phyloP scores from a whole-genome alignment of 2,888 invertebrate genomes.

The Lysandra coridon region DNA sequence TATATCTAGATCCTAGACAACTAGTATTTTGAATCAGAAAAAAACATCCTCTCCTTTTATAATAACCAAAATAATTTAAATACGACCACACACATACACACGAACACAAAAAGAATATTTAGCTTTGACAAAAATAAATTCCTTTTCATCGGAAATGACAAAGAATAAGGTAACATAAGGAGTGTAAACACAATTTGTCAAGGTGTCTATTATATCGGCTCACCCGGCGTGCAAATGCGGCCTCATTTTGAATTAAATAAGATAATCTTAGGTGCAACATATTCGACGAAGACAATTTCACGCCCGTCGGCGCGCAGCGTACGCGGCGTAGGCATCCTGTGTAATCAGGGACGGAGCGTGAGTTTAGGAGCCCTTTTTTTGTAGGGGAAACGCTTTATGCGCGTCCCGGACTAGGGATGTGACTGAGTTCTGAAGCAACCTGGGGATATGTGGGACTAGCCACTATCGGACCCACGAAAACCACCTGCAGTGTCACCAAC shows the following conservation, averaged over 20 bases:
- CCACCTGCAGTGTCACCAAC: too few species aligned
- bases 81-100: neutral
- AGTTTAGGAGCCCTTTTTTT: too few species aligned
- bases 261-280: conserved; percentile 43
- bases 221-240: conserved; percentile 34
- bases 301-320: neutral
- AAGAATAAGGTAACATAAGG: neutral
- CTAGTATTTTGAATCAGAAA: too few species aligned
- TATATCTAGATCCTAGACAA: too few species aligned
- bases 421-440: too few species aligned
- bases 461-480: too few species aligned
- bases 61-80: neutral
- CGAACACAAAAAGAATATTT: neutral
- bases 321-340: neutral
- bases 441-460: too few species aligned
- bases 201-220: conserved; percentile 23
- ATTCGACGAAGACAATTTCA: conserved; percentile 40
- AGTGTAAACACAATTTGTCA: conserved; percentile 10
- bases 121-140: neutral
- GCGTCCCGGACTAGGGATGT: too few species aligned
- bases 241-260: conserved; percentile 39
- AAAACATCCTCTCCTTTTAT: too few species aligned
- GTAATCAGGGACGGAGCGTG: neutral
- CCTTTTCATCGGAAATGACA: neutral
- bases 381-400: too few species aligned